phyloP scores from a whole-genome alignment of 2,113 vertebrate species.

The Melanostigma gelatinosum region DNA sequence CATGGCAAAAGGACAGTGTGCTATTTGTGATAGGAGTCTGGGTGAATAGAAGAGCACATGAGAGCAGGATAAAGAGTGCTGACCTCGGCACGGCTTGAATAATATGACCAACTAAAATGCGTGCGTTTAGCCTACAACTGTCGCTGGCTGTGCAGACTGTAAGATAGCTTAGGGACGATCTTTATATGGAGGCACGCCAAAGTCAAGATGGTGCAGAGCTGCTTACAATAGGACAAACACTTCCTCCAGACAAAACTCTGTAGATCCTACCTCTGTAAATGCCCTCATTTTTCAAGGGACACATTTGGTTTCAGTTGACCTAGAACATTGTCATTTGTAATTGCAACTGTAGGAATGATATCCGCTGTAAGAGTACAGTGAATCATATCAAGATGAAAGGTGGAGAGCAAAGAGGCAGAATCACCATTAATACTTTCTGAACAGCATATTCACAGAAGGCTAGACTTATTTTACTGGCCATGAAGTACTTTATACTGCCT shows the following conservation, averaged over 20 bases:
- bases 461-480: not conserved
- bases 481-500: not conserved
- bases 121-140: constrained; percentile 37
- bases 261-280: not conserved
- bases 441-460: not conserved
- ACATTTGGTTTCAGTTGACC: not conserved
- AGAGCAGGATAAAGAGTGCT: constrained; percentile 30
- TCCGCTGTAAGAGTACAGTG: not conserved
- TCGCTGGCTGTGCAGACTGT: constrained; percentile 25
- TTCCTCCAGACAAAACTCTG: not conserved
- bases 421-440: not conserved
- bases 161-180: constrained; percentile 48
- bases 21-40: not conserved
- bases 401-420: not conserved
- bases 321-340: constrained; percentile 6
- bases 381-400: not conserved
- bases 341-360: not conserved
- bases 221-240: constrained; percentile 23
- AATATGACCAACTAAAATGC: constrained; percentile 40
- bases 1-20: too few relatives aligned
- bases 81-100: constrained; percentile 46
- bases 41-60: not conserved
- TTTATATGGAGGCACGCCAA: constrained; percentile 49
- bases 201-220: constrained; percentile 47
- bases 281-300: not conserved